phyloP scores from a whole-genome alignment of 2,113 vertebrate species.

The Helogale parvula region DNA sequence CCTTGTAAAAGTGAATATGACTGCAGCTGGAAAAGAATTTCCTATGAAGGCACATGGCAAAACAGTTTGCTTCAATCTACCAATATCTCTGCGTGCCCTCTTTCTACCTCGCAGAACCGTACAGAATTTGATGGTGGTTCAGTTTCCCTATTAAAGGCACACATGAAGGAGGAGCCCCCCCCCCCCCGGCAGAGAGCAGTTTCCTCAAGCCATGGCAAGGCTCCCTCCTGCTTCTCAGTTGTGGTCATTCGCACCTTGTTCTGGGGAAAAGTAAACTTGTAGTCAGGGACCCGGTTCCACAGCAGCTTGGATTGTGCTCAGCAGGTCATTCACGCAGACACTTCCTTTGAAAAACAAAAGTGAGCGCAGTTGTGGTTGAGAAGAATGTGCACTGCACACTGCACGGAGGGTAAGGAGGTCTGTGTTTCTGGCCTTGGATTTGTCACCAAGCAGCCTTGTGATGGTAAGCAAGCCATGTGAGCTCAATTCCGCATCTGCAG shows the following conservation, averaged over 20 bases:
- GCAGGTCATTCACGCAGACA: not conserved
- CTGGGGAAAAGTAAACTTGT: conserved; percentile 25
- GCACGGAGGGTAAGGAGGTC: not conserved
- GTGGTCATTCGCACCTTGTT: conserved; percentile 47
- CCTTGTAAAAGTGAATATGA: conserved; percentile 39
- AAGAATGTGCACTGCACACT: not conserved
- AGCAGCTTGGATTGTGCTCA: not conserved
- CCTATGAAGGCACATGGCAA: not conserved
- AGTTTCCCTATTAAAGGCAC: not conserved
- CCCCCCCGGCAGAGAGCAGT: not conserved
- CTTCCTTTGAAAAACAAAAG: conserved; percentile 18
- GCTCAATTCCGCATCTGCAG: not conserved
- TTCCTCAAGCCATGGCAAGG: not conserved
- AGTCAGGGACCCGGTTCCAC: not conserved
- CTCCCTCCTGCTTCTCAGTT: not conserved
- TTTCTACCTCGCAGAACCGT: not conserved
- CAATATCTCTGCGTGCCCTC: not conserved
- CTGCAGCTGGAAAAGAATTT: conserved; percentile 48
- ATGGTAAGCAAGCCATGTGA: not conserved
- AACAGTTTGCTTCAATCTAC: conserved; percentile 33
- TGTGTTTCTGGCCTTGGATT: not conserved
- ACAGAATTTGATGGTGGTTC: not conserved
- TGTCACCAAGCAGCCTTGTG: not conserved
- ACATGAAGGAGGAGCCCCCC: not conserved
- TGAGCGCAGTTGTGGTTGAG: not conserved